These are phyloP conservation scores for Ypsolopha sequella DNA, from an alignment of 2,888 invertebrate genomes.

Conservation along the genomic window DNA sequence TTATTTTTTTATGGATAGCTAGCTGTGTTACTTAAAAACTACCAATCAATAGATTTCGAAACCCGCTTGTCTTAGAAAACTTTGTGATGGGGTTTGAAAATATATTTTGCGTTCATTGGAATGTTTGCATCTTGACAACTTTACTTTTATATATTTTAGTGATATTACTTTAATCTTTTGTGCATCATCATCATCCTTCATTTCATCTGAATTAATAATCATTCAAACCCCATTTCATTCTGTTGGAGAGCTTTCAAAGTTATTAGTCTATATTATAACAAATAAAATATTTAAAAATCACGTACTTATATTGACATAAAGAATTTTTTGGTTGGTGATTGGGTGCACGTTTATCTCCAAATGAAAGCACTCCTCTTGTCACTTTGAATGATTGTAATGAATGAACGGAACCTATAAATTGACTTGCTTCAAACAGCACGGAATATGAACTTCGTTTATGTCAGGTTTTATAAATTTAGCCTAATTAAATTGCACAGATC, in stretches of 20 bases:
- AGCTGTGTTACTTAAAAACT: not conserved
- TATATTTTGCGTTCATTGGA: slow-evolving; percentile 58
- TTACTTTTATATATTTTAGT: slow-evolving; percentile 48
- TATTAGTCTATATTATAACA: slow-evolving; percentile 15
- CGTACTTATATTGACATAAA: slow-evolving; percentile 2
- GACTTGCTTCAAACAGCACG: not conserved
- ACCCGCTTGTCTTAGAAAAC: slow-evolving; percentile 38
- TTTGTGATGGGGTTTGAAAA: slow-evolving; percentile 68
- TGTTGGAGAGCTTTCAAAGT: slow-evolving; percentile 57
- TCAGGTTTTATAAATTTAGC: not conserved
- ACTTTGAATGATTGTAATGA: slow-evolving; percentile 50
- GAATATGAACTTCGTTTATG: not conserved
- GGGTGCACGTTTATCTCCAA: slow-evolving; percentile 57
- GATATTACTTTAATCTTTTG: slow-evolving; percentile 34
- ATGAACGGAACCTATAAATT: slow-evolving; percentile 18
- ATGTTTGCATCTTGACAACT: slow-evolving; percentile 72
- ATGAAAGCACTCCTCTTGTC: slow-evolving; percentile 60
- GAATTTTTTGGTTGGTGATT: slow-evolving; percentile 38
- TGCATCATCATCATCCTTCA: slow-evolving; percentile 35
- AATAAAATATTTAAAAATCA: slow-evolving; percentile 8
- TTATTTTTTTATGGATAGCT: not conserved
- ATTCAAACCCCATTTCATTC: slow-evolving; percentile 70
- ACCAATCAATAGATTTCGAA: slow-evolving; percentile 23
- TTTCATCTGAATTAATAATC: slow-evolving; percentile 32
- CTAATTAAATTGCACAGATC: slow-evolving; percentile 6